Percentiles rank a stretch among this genome's conserved stretches.
Evolutionary conservation across 1,140 invertebrate species (phyloP).

Genomic region (Cherax quadricarinatus): DNA sequence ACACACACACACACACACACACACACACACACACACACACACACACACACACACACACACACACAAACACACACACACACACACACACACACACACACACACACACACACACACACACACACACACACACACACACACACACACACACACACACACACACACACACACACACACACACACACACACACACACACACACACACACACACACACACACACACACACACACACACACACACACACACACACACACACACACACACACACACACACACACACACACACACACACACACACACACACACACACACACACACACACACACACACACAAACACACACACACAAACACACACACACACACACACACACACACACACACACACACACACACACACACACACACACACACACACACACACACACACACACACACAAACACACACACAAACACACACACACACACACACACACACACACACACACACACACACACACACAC

Average conservation of each 20-base stretch:
- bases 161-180: constrained; percentile 15
- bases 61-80: neutral
- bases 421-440: constrained; percentile 1
- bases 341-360: neutral
- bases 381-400: neutral
- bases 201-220: neutral
- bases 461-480: constrained; percentile 5
- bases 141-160: neutral
- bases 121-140: too few species aligned
- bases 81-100: constrained; percentile 9
- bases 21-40: too few species aligned
- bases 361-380: neutral
- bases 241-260: neutral
- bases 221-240: neutral
- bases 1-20: neutral
- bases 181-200: neutral
- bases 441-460: neutral
- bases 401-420: constrained; percentile 1
- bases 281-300: neutral
- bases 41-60: too few species aligned
- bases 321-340: neutral
- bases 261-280: neutral
- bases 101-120: neutral
- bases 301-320: neutral
- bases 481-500: constrained; percentile 1